These are phyloP conservation scores for Meliscaeva auricollis DNA, from an alignment of 2,888 invertebrate species.

Conservation along the genomic window DNA sequence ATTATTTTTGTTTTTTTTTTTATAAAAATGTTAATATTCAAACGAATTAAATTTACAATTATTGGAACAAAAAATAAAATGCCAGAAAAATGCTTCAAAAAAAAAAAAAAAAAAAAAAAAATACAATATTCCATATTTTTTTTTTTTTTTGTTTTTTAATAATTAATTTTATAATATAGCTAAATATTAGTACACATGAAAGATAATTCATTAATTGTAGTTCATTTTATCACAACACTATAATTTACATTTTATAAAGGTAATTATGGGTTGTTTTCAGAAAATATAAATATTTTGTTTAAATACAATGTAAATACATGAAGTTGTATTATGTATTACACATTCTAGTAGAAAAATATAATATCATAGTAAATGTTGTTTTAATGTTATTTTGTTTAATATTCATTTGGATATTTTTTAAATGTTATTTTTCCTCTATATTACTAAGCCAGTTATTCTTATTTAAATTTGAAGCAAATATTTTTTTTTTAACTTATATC, in stretches of 20 bases:
- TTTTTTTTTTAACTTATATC: slow-evolving; percentile 1
- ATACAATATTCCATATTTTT: not conserved
- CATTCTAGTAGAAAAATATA: slow-evolving; percentile 70
- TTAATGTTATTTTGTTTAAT: slow-evolving; percentile 13
- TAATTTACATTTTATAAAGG: slow-evolving; percentile 29
- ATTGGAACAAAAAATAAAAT: slow-evolving; percentile 15
- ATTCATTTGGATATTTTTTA: slow-evolving; percentile 10
- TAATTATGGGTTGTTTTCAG: slow-evolving; percentile 19
- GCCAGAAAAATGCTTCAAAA: slow-evolving; percentile 39
- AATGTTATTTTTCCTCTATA: slow-evolving; percentile 19
- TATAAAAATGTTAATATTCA: slow-evolving; percentile 40
- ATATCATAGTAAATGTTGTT: slow-evolving; percentile 42
- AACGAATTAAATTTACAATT: slow-evolving; percentile 16
- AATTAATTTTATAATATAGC: not conserved
- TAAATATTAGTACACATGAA: slow-evolving; percentile 8
- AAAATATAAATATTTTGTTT: slow-evolving; percentile 26
- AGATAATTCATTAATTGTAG: not conserved
- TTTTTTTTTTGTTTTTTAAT: not conserved
- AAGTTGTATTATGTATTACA: slow-evolving; percentile 33
- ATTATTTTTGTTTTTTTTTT: slow-evolving; percentile 29
- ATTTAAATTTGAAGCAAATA: slow-evolving; percentile 21
- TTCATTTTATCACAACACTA: slow-evolving; percentile 57
- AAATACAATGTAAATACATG: slow-evolving; percentile 24
- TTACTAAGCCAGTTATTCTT: not conserved
- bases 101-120: not conserved